These are phyloP conservation scores for Pogonomyrmex californicus DNA, from an alignment of 1,140 invertebrate genomes.

Conservation along the genomic window DNA sequence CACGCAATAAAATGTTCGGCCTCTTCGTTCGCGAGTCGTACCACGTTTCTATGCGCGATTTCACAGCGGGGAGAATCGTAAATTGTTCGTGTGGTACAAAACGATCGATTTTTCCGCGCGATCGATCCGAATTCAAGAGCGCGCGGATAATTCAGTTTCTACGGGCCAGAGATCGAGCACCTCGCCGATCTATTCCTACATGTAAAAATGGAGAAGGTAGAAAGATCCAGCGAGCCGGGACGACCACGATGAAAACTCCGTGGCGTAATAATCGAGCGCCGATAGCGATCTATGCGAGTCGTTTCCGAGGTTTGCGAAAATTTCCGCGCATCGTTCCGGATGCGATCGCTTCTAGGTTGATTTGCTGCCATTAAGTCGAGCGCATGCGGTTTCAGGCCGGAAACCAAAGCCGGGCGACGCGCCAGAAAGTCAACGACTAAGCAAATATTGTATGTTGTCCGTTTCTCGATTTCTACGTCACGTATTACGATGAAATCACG, in stretches of 20 bases:
- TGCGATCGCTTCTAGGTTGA: slow-evolving; percentile 28
- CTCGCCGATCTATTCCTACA: slow-evolving; percentile 16
- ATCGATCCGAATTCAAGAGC: slow-evolving; percentile 42
- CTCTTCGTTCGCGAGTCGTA: slow-evolving; percentile 30
- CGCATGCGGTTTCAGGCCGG: neutral
- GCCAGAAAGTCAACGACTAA: slow-evolving; percentile 38
- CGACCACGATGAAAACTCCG: slow-evolving; percentile 24
- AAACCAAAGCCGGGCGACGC: neutral
- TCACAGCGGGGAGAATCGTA: slow-evolving; percentile 45
- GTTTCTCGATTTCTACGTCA: neutral
- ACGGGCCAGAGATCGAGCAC: slow-evolving; percentile 23
- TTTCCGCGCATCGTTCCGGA: slow-evolving; percentile 11
- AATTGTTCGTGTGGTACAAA: slow-evolving; percentile 61
- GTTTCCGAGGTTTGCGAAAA: slow-evolving; percentile 35
- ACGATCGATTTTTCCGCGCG: slow-evolving; percentile 58
- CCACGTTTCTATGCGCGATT: slow-evolving; percentile 57
- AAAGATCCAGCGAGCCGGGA: slow-evolving; percentile 12
- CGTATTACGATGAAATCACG: slow-evolving; percentile 9
- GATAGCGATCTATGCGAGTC: slow-evolving; percentile 35
- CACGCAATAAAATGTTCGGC: slow-evolving; percentile 15
- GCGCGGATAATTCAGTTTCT: slow-evolving; percentile 49
- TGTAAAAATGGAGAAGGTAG: slow-evolving; percentile 9
- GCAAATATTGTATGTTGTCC: slow-evolving; percentile 24
- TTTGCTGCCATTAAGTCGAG: slow-evolving; percentile 34
- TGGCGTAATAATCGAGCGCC: slow-evolving; percentile 46